A percentile compares a stretch with the other conserved stretches of the same genome.
Conservation (phyloP, 2,113 vertebrate species). For the Rhinogobius similis region DNA sequence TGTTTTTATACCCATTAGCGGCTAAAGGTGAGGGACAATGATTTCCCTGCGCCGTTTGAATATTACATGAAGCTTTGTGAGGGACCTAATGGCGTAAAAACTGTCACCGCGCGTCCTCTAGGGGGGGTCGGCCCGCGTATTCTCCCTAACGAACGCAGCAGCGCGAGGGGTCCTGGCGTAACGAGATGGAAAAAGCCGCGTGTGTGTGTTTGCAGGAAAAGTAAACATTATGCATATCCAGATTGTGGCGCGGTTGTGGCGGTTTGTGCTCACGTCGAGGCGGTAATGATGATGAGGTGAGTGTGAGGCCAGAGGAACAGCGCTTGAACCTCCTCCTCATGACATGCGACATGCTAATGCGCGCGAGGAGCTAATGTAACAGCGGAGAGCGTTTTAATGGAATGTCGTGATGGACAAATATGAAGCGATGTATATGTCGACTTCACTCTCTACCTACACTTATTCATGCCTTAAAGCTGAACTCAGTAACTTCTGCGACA, state of each 20-base stretch:
- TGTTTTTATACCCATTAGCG: slow-evolving; percentile 13
- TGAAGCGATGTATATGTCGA: too few relatives aligned
- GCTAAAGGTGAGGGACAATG: slow-evolving; percentile 10
- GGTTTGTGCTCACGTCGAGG: not conserved
- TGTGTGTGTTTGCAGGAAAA: slow-evolving; percentile 15
- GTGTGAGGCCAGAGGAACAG: slow-evolving; percentile 1
- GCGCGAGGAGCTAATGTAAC: not conserved
- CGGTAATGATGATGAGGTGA: slow-evolving; percentile 17
- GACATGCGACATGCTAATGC: slow-evolving; percentile 18
- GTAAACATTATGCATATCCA: not conserved
- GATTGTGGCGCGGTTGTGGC: not conserved
- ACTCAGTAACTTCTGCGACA: too few relatives aligned
- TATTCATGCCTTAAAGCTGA: too few relatives aligned
- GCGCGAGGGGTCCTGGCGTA: slow-evolving; percentile 24
- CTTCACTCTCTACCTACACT: too few relatives aligned
- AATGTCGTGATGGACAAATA: not conserved
- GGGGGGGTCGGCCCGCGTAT: slow-evolving; percentile 3
- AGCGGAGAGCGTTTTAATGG: not conserved
- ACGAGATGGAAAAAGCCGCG: slow-evolving; percentile 21
- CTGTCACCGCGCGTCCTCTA: slow-evolving; percentile 7
- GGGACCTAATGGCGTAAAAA: slow-evolving; percentile 19
- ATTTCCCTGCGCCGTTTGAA: slow-evolving; percentile 20
- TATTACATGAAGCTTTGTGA: slow-evolving; percentile 28
- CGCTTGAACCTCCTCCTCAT: slow-evolving; percentile 5
- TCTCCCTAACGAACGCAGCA: slow-evolving; percentile 20